Percentiles rank a stretch among this genome's conserved stretches.
Conservation (phyloP, 2,113 vertebrate genomes). For the Camarhynchus parvulus region DNA sequence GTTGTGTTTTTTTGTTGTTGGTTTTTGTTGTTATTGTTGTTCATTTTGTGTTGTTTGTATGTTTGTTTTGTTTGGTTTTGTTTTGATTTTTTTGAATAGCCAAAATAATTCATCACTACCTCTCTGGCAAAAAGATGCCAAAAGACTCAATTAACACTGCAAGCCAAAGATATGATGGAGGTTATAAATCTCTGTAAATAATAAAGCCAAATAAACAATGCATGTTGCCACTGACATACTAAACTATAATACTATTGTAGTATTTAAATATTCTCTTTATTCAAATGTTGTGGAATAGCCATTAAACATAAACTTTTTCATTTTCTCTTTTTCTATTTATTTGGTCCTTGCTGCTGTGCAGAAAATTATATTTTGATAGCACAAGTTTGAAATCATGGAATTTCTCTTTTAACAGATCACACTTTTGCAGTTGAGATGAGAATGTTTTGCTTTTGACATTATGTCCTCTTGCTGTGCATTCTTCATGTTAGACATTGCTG, state of each 20-base stretch:
- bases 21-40: background rate
- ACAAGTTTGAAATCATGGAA: background rate
- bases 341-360: background rate
- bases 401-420: background rate
- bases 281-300: background rate
- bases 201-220: background rate
- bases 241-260: background rate
- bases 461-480: background rate
- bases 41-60: background rate
- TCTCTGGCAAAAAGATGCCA: background rate
- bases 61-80: background rate
- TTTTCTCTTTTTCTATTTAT: background rate
- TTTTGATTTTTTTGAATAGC: background rate
- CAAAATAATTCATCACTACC: background rate
- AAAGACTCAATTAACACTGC: background rate
- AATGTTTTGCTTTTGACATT: background rate
- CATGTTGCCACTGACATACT: background rate
- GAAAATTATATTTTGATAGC: background rate
- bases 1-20: background rate
- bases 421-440: background rate
- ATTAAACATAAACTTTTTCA: background rate
- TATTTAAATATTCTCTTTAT: background rate
- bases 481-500: background rate
- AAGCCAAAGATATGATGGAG: background rate
- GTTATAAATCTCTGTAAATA: background rate